These are phyloP conservation scores for Limonius californicus DNA, from an alignment of 1,140 invertebrate genomes.

Conservation along the genomic window DNA sequence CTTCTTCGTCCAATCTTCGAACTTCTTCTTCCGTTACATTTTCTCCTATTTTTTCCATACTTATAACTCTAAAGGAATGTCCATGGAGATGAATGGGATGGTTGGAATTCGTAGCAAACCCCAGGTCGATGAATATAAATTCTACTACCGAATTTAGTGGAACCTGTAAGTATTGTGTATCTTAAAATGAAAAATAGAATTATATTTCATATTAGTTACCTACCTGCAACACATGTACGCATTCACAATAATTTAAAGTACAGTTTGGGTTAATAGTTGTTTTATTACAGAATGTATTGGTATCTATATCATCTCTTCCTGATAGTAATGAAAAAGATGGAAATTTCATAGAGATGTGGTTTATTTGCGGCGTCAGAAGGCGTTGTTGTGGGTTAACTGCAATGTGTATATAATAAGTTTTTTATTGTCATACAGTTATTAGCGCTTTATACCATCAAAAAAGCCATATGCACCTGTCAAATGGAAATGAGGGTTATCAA, in stretches of 20 bases:
- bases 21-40: constrained; percentile 65
- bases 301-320: constrained; percentile 58
- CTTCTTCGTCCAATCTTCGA: constrained; percentile 63
- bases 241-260: constrained; percentile 69
- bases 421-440: too few relatives aligned
- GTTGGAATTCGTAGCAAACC: constrained; percentile 79
- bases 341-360: constrained; percentile 77
- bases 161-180: constrained; percentile 41
- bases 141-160: constrained; percentile 72
- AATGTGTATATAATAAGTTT: constrained; percentile 62
- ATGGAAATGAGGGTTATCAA: constrained; percentile 75
- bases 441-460: constrained; percentile 15
- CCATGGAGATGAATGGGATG: constrained; percentile 88
- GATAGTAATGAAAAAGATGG: constrained; percentile 71
- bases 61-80: constrained; percentile 76
- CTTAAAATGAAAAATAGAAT: not conserved
- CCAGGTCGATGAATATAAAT: constrained; percentile 78
- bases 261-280: constrained; percentile 58
- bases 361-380: constrained; percentile 82
- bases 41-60: constrained; percentile 64
- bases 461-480: constrained; percentile 35
- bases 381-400: too few relatives aligned
- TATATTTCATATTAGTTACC: constrained; percentile 12
- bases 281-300: constrained; percentile 64
- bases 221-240: constrained; percentile 71